Conservation (phyloP, 2,888 invertebrate species). For the Heteromyza rotundicornis region DNA sequence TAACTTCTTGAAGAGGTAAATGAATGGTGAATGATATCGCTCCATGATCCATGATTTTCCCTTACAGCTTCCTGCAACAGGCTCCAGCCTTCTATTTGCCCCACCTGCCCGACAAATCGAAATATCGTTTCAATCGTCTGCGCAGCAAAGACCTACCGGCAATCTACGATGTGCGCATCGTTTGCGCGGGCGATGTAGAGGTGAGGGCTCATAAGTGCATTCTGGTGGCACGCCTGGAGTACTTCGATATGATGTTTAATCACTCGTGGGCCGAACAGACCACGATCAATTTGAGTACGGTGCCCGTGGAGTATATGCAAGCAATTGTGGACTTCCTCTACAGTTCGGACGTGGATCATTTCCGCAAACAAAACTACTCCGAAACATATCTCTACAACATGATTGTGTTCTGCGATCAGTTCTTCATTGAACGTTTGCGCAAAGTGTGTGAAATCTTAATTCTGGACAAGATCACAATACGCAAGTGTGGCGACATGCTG, state of each 20-base stretch:
- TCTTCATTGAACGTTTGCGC: conserved; percentile 74
- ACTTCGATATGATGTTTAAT: conserved; percentile 84
- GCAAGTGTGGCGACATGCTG: conserved; percentile 78
- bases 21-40: too few species aligned
- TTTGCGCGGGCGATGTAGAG: conserved; percentile 63
- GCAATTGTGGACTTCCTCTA: conserved; percentile 80
- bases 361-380: conserved; percentile 69
- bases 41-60: too few species aligned
- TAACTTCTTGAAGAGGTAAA: conserved; percentile 47
- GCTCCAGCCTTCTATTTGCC: conserved; percentile 37
- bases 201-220: conserved; percentile 81
- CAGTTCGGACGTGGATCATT: conserved; percentile 70
- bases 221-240: conserved; percentile 81
- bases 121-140: conserved; percentile 60
- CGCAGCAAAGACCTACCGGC: conserved; percentile 64
- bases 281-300: conserved; percentile 50
- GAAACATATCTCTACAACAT: conserved; percentile 76
- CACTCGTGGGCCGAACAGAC: conserved; percentile 70
- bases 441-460: conserved; percentile 75
- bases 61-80: conserved; percentile 26
- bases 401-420: conserved; percentile 80
- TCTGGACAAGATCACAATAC: conserved; percentile 71
- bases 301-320: conserved; percentile 63
- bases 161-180: conserved; percentile 70
- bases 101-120: conserved; percentile 32